Evolutionary conservation across 2,797 vertebrate species (phyloP).

Genomic region (Melanotaenia boesemani): DNA sequence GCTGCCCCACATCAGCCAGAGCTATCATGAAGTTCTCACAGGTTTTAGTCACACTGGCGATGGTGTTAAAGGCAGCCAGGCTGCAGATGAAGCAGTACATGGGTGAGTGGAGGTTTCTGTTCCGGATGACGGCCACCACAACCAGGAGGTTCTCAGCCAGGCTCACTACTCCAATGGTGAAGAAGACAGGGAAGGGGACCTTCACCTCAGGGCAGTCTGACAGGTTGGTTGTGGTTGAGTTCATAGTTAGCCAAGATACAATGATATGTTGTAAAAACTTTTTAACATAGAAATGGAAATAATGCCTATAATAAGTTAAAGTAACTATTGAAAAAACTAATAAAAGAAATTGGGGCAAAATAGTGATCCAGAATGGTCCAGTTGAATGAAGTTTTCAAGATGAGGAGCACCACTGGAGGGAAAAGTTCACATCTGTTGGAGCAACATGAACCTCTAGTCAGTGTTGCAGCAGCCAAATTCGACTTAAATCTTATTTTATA

Average conservation of each 20-base stretch:
- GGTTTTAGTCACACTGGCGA: constrained; percentile 91
- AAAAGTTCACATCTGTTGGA: not conserved
- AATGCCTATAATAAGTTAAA: too few relatives aligned
- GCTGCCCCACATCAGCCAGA: constrained; percentile 84
- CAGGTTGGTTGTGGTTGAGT: constrained; percentile 38
- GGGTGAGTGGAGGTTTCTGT: constrained; percentile 93
- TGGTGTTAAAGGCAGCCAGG: constrained; percentile 93
- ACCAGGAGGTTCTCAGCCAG: constrained; percentile 92
- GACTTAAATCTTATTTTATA: too few relatives aligned
- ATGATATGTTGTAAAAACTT: not conserved
- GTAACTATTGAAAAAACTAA: not conserved
- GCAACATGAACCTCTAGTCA: not conserved
- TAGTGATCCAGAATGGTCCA: not conserved
- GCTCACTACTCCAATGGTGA: constrained; percentile 86
- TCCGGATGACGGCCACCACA: constrained; percentile 88
- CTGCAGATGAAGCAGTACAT: constrained; percentile 98
- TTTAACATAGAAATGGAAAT: not conserved
- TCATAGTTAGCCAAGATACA: constrained; percentile 43
- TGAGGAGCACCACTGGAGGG: not conserved
- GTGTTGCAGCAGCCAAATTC: not conserved
- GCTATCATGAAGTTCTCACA: constrained; percentile 91
- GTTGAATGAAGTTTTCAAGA: not conserved
- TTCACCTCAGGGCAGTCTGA: constrained; percentile 87
- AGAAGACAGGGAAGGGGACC: constrained; percentile 90
- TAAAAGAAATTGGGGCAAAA: not conserved